These are phyloP conservation scores for Stenodera caucasica DNA, from an alignment of 2,888 invertebrate genomes.

Conservation along the genomic window DNA sequence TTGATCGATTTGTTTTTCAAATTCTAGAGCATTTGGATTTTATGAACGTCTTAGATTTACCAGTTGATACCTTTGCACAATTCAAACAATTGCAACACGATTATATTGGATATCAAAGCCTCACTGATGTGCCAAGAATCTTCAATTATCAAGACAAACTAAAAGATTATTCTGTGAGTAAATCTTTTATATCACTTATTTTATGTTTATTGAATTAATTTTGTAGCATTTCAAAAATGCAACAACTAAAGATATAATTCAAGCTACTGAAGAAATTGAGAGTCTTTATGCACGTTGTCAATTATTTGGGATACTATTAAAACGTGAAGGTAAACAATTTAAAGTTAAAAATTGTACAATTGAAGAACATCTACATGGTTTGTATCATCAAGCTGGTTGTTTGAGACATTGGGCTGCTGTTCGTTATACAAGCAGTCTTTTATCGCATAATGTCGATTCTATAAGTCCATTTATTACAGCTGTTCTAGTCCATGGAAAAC, in stretches of 20 bases:
- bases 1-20: constrained; percentile 10
- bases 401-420: constrained; percentile 91
- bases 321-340: constrained; percentile 79
- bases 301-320: constrained; percentile 78
- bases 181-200: no score
- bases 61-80: constrained; percentile 70
- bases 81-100: constrained; percentile 90
- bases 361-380: constrained; percentile 67
- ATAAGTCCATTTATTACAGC: constrained; percentile 98
- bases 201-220: background rate
- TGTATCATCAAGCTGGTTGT: constrained; percentile 84
- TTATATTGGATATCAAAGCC: constrained; percentile 92
- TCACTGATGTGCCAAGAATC: constrained; percentile 90
- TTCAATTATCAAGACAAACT: constrained; percentile 72
- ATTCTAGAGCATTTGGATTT: constrained; percentile 92
- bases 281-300: constrained; percentile 82
- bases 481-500: constrained; percentile 96
- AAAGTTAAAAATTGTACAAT: constrained; percentile 67
- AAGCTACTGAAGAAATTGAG: constrained; percentile 67
- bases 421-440: constrained; percentile 89
- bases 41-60: constrained; percentile 78
- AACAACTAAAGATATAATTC: constrained; percentile 74
- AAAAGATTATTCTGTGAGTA: constrained; percentile 46
- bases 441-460: constrained; percentile 95
- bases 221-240: constrained; percentile 64